These are phyloP conservation scores for Halcyon leucocephala DNA, from an alignment of 2,797 vertebrate species.

Conservation along the genomic window DNA sequence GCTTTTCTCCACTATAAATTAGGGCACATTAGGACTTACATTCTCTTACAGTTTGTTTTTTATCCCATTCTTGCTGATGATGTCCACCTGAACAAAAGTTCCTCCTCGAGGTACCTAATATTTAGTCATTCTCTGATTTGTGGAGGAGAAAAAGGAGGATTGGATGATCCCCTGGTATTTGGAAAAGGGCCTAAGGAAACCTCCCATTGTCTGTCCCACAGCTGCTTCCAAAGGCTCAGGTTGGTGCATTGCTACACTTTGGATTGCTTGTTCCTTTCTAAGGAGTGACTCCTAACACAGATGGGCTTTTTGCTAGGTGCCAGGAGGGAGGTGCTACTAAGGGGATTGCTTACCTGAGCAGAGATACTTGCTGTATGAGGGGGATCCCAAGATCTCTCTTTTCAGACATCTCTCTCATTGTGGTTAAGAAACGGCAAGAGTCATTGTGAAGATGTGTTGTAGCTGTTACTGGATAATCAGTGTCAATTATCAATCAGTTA, in stretches of 20 bases:
- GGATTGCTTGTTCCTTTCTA: neutral
- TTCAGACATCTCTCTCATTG: neutral
- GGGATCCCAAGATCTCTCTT: neutral
- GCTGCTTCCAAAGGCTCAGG: neutral
- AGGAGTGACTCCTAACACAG: neutral
- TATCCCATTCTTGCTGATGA: neutral
- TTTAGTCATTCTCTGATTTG: neutral
- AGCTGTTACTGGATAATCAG: neutral
- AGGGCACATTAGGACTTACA: neutral
- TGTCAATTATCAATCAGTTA: neutral
- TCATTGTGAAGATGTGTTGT: neutral
- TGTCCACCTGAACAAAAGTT: neutral
- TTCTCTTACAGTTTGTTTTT: neutral
- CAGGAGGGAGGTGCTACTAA: neutral
- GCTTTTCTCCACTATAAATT: conserved; percentile 47
- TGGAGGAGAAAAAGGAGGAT: neutral
- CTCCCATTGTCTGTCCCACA: neutral
- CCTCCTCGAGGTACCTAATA: neutral
- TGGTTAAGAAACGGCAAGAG: neutral
- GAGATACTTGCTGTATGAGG: neutral
- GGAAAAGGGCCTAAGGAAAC: neutral
- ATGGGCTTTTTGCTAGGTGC: neutral
- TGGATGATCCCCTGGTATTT: neutral
- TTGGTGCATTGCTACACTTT: neutral
- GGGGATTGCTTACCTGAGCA: neutral